Evolutionary conservation across 2,113 vertebrate species (phyloP).

Genomic region (Cavia aperea): DNA sequence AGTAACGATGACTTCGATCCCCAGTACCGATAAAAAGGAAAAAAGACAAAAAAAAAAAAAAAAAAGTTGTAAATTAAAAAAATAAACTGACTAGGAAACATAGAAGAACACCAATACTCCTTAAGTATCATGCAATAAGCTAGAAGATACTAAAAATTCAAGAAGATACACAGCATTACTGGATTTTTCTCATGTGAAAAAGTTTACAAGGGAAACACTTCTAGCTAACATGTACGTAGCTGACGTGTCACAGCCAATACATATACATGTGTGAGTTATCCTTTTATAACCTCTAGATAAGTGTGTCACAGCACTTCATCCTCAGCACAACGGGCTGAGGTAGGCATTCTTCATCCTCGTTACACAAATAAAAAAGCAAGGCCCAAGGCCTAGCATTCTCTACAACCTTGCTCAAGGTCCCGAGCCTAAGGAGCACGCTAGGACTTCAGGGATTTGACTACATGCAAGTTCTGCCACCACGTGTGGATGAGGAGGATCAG

Average conservation of each 20-base stretch:
- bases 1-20: not conserved
- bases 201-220: not conserved
- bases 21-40: too few relatives aligned
- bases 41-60: too few relatives aligned
- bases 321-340: not conserved
- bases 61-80: not conserved
- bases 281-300: not conserved
- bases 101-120: not conserved
- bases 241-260: not conserved
- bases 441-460: not conserved
- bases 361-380: not conserved
- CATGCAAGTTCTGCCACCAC: not conserved
- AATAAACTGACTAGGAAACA: not conserved
- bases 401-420: not conserved
- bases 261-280: not conserved
- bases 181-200: not conserved
- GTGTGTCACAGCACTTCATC: not conserved
- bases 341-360: not conserved
- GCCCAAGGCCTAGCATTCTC: not conserved
- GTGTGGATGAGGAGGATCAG: not conserved
- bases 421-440: not conserved
- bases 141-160: not conserved
- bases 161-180: not conserved
- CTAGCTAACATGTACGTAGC: not conserved
- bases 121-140: not conserved